Evolutionary conservation across 2,113 vertebrate genomes (phyloP).

Genomic region (Chinchilla lanigera): DNA sequence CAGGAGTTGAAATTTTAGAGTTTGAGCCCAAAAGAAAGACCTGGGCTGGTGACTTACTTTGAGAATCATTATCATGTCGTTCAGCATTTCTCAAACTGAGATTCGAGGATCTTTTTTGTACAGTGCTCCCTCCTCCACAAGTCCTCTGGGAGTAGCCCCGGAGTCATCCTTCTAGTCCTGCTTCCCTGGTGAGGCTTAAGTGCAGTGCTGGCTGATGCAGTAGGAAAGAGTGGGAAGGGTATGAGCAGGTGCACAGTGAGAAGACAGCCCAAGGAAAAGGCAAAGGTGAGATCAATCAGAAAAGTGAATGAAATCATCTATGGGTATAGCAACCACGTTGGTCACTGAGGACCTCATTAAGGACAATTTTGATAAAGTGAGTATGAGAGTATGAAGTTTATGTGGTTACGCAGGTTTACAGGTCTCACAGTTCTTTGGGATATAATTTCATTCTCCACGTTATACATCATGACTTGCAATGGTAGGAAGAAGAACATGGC

Average conservation of each 20-base stretch:
- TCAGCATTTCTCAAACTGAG: not conserved
- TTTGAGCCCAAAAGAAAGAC: not conserved
- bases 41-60: not conserved
- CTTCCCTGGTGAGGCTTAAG: not conserved
- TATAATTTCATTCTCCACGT: not conserved
- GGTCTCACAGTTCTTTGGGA: not conserved
- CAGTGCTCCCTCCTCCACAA: not conserved
- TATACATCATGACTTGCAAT: not conserved
- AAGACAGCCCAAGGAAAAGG: not conserved
- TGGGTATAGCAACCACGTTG: not conserved
- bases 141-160: not conserved
- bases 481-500: not conserved
- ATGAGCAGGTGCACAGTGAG: not conserved
- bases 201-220: not conserved
- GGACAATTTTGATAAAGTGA: not conserved
- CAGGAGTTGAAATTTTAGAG: not conserved
- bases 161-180: not conserved
- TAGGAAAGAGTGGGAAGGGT: not conserved
- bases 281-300: not conserved
- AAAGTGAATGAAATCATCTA: not conserved
- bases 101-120: not conserved
- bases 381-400: not conserved
- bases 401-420: not conserved
- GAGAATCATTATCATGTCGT: not conserved
- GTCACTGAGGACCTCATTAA: not conserved